Percentiles rank a stretch among this genome's conserved stretches.
Conservation (phyloP, 1,140 invertebrate species). For the Metopolophium dirhodum region DNA sequence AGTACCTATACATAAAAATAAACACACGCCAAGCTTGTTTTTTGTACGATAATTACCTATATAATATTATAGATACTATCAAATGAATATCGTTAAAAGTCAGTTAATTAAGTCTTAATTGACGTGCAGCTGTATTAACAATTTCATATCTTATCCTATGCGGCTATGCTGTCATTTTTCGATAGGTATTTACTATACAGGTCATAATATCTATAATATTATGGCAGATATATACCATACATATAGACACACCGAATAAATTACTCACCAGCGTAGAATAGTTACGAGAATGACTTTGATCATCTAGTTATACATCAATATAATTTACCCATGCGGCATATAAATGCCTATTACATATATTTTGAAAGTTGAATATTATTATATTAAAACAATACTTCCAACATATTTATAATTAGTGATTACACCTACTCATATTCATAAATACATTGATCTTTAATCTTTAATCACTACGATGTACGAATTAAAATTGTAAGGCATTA, state of each 20-base stretch:
- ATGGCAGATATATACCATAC: background rate
- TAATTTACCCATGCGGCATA: background rate
- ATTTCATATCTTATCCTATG: background rate
- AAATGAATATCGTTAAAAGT: background rate
- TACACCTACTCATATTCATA: background rate
- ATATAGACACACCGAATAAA: background rate
- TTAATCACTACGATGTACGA: background rate
- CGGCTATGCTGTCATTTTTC: background rate
- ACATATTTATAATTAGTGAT: background rate
- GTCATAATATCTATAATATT: background rate
- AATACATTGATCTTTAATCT: slow-evolving; percentile 11
- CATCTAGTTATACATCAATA: background rate
- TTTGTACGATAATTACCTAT: background rate
- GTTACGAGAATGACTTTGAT: background rate
- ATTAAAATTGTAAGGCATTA: background rate
- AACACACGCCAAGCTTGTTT: background rate
- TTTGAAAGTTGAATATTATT: background rate
- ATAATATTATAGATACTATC: too few species aligned
- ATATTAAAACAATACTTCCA: background rate
- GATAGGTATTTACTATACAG: background rate
- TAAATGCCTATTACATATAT: background rate
- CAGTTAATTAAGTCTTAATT: slow-evolving; percentile 17
- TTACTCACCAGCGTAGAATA: background rate
- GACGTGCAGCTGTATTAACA: background rate
- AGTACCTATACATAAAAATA: background rate